These are phyloP conservation scores for Trididemnum clinides DNA, from an alignment of 23 tunicate species.

Conservation along the genomic window DNA sequence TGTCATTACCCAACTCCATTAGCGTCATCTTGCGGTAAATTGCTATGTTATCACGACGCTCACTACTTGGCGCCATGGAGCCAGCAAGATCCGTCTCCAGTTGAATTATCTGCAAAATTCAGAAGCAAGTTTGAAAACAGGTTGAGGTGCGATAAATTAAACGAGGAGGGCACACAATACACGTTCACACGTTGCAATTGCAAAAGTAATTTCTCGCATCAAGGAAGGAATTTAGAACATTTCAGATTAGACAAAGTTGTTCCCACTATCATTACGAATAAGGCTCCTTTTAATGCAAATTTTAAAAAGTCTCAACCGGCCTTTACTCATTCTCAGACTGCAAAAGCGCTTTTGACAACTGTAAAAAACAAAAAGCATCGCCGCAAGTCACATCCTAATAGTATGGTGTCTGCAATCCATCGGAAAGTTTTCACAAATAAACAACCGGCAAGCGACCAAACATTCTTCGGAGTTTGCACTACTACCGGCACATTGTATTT, in stretches of 20 bases:
- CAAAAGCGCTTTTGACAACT: too few species aligned
- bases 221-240: not conserved
- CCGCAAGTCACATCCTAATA: too few species aligned
- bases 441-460: too few species aligned
- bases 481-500: too few species aligned
- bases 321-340: too few species aligned
- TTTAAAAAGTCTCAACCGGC: too few species aligned
- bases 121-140: not conserved
- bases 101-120: constrained; percentile 49
- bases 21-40: constrained; percentile 67
- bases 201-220: not conserved
- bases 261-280: too few species aligned
- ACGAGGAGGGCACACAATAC: not conserved
- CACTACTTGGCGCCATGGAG: constrained; percentile 63
- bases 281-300: too few species aligned
- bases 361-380: too few species aligned
- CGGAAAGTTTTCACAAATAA: too few species aligned
- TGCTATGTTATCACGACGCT: constrained; percentile 62
- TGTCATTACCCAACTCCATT: constrained; percentile 20
- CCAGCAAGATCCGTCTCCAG: constrained; percentile 67
- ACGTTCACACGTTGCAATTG: not conserved
- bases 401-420: too few species aligned
- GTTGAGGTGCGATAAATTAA: not conserved
- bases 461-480: too few species aligned
- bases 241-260: not conserved